These are phyloP conservation scores for Aleiodes sp. DNA, from an alignment of 1,140 invertebrate genomes.

Conservation along the genomic window DNA sequence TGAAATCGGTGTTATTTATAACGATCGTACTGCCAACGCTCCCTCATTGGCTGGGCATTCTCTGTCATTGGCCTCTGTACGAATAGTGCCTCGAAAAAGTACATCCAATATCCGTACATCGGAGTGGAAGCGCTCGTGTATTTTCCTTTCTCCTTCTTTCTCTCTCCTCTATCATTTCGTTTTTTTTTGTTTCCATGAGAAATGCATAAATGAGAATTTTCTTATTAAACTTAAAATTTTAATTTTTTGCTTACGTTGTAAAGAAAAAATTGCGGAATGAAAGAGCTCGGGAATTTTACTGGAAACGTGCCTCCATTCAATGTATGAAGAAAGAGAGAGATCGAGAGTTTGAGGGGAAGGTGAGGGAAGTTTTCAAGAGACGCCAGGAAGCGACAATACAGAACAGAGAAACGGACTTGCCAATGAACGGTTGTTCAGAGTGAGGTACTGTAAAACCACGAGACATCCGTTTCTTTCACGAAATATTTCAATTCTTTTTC, in stretches of 20 bases:
- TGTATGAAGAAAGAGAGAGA: background rate
- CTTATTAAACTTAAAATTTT: background rate
- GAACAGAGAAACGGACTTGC: background rate
- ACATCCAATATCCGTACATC: background rate
- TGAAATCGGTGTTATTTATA: slow-evolving; percentile 9
- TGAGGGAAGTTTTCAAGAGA: background rate
- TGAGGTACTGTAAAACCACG: slow-evolving; percentile 9
- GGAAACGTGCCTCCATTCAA: too few relatives aligned
- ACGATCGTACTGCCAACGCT: background rate
- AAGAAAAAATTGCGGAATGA: background rate
- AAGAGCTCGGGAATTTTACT: background rate
- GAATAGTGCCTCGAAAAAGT: background rate
- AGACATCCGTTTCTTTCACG: background rate
- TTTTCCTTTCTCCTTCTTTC: slow-evolving; percentile 1
- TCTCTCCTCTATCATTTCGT: background rate
- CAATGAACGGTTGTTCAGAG: background rate
- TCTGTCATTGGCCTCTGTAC: too few relatives aligned
- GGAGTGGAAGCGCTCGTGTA: background rate
- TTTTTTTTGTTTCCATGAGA: background rate
- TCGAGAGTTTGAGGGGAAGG: background rate
- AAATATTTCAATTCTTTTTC: background rate
- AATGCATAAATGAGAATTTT: background rate
- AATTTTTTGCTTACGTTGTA: too few relatives aligned
- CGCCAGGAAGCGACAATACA: slow-evolving; percentile 2
- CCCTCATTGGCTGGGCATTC: background rate